Conservation (phyloP, 2,113 vertebrate genomes). For the Pomatorhinus ruficollis region DNA sequence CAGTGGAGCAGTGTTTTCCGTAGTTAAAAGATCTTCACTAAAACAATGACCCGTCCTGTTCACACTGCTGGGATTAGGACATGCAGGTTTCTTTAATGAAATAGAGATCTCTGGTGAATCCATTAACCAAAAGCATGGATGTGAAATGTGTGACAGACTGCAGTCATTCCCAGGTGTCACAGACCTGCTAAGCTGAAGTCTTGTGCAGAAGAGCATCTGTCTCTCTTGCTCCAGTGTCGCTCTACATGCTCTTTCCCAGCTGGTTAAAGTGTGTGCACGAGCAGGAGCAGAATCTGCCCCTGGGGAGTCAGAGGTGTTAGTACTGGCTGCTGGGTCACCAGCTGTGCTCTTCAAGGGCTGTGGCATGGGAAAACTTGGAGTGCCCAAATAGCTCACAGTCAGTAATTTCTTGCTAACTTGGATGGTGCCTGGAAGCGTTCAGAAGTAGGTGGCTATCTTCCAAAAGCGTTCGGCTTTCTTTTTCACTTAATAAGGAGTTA, state of each 20-base stretch:
- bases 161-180: not conserved
- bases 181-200: not conserved
- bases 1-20: not conserved
- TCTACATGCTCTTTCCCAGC: not conserved
- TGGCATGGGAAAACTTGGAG: not conserved
- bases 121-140: not conserved
- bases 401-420: not conserved
- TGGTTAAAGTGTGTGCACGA: not conserved
- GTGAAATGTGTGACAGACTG: not conserved
- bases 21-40: not conserved
- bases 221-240: not conserved
- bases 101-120: not conserved
- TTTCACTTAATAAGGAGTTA: not conserved
- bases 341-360: not conserved
- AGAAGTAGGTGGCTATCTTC: not conserved
- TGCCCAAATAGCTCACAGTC: not conserved
- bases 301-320: not conserved
- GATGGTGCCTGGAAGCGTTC: not conserved
- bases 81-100: not conserved
- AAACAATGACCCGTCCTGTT: not conserved
- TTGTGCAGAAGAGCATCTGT: not conserved
- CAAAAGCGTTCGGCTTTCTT: not conserved
- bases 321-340: not conserved
- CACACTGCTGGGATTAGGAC: not conserved
- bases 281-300: not conserved